A percentile compares a stretch with the other conserved stretches of the same genome.
These are phyloP conservation scores for Neosalanx taihuensis DNA, from an alignment of 2,797 vertebrate species.

Conservation along the genomic window DNA sequence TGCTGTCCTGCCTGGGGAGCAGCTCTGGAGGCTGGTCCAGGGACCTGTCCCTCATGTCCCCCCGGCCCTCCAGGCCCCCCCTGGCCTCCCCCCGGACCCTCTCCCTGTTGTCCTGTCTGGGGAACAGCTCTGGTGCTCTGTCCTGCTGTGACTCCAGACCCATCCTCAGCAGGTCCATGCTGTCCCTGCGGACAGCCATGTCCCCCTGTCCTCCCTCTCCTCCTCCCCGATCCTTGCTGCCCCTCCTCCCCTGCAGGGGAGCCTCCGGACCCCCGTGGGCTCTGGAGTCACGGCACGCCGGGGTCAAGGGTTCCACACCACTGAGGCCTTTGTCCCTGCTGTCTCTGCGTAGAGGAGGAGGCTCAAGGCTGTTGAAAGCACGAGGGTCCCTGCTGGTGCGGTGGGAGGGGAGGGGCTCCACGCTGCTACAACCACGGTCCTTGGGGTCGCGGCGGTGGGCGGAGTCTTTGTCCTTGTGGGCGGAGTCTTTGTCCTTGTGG, in stretches of 20 bases:
- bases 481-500: constrained; percentile 32
- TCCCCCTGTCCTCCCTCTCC: neutral
- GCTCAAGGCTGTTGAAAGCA: constrained; percentile 52
- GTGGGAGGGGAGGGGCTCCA: constrained; percentile 72
- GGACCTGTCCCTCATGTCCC: constrained; percentile 65
- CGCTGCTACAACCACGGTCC: constrained; percentile 78
- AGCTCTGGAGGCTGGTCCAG: constrained; percentile 65
- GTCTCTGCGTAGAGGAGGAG: constrained; percentile 53
- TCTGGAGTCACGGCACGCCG: constrained; percentile 60
- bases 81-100: constrained; percentile 78
- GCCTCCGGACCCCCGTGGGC: constrained; percentile 56
- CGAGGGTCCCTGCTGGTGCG: constrained; percentile 69
- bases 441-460: constrained; percentile 73
- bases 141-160: neutral
- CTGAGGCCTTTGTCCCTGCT: constrained; percentile 70
- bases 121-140: constrained; percentile 49
- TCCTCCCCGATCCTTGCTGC: constrained; percentile 72
- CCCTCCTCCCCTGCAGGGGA: constrained; percentile 57
- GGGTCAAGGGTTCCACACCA: constrained; percentile 79
- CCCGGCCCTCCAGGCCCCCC: constrained; percentile 67
- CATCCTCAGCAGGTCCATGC: neutral
- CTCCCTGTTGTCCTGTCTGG: constrained; percentile 89
- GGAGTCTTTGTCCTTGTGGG: constrained; percentile 34
- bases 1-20: constrained; percentile 59
- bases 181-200: neutral